A percentile compares a stretch with the other conserved stretches of the same genome.
Evolutionary conservation across 2,113 vertebrate genomes (phyloP).

Genomic region (Cyanistes caeruleus): DNA sequence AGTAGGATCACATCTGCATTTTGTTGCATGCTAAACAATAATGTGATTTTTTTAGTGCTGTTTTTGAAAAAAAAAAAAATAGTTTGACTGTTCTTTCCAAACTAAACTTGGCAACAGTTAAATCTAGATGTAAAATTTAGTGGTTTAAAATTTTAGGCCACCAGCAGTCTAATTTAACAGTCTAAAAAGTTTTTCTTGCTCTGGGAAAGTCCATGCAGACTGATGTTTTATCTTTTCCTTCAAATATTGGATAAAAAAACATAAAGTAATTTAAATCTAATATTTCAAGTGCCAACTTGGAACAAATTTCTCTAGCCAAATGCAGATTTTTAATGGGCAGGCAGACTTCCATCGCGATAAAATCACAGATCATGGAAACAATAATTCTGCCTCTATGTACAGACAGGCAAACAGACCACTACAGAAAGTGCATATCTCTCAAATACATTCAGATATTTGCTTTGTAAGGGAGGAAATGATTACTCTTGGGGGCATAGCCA

Average conservation of each 20-base stretch:
- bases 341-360: neutral
- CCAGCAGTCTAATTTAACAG: constrained; percentile 12
- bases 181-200: neutral
- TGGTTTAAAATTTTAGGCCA: constrained; percentile 47
- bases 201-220: neutral
- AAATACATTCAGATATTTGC: neutral
- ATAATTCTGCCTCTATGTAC: neutral
- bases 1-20: constrained; percentile 43
- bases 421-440: neutral
- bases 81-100: constrained; percentile 21
- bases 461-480: neutral
- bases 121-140: constrained; percentile 7
- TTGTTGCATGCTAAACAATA: constrained; percentile 11
- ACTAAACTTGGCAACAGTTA: constrained; percentile 35
- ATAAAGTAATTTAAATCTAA: neutral
- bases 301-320: neutral
- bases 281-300: neutral
- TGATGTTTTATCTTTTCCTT: neutral
- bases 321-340: neutral
- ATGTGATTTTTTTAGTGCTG: neutral
- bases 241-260: neutral
- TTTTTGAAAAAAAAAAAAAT: neutral
- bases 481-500: neutral
- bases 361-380: neutral
- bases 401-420: neutral